A percentile compares a stretch with the other conserved stretches of the same genome.
phyloP scores from a whole-genome alignment of 1,140 invertebrate species.

The Mamestra configurata region DNA sequence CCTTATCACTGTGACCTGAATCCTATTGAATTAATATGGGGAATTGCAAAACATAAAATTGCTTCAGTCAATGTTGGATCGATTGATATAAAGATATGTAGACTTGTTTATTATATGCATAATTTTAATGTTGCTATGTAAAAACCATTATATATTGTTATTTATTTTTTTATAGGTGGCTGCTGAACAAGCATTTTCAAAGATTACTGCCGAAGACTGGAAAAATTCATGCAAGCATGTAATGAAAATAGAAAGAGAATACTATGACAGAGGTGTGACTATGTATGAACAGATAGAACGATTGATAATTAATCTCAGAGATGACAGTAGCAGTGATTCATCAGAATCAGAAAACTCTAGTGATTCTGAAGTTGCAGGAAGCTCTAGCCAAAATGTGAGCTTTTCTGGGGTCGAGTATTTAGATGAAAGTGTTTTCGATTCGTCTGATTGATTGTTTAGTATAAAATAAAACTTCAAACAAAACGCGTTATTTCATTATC shows the following conservation, averaged over 20 bases:
- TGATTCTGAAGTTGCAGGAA: neutral
- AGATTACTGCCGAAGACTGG: constrained; percentile 8
- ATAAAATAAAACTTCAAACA: too few relatives aligned
- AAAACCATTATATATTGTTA: too few relatives aligned
- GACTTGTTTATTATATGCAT: too few relatives aligned
- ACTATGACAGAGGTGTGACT: neutral
- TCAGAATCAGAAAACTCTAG: neutral
- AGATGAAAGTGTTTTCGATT: neutral
- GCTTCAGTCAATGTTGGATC: too few relatives aligned
- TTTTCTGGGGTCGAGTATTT: neutral
- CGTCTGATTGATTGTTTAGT: too few relatives aligned
- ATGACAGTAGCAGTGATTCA: constrained; percentile 1
- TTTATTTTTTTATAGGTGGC: neutral
- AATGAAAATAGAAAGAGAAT: neutral
- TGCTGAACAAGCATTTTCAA: constrained; percentile 9
- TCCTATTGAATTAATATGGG: too few relatives aligned
- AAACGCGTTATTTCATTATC: too few relatives aligned
- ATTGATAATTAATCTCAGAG: neutral
- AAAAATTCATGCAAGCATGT: neutral
- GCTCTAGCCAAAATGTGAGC: neutral
- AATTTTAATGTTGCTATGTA: too few relatives aligned
- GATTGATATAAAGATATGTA: too few relatives aligned
- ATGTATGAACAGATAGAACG: neutral
- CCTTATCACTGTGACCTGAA: too few relatives aligned
- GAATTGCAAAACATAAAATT: too few relatives aligned